Evolutionary conservation across 2,113 vertebrate genomes (phyloP).

Genomic region (Etia nguti): DNA sequence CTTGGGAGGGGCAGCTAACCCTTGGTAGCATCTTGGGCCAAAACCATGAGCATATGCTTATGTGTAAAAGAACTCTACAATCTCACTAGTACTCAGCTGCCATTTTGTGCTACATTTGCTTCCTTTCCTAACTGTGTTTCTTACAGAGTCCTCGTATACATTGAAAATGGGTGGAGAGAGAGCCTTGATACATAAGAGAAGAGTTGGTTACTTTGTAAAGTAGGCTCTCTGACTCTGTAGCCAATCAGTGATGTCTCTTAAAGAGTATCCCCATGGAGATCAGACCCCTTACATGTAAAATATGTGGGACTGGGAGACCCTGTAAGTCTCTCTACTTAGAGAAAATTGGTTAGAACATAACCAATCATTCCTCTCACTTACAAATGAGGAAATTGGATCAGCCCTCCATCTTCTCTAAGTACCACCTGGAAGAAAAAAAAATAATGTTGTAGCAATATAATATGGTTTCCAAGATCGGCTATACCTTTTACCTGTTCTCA

Average conservation of each 20-base stretch:
- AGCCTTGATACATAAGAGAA: neutral
- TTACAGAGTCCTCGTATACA: neutral
- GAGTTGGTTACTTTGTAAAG: neutral
- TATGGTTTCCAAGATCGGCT: neutral
- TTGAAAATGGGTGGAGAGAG: neutral
- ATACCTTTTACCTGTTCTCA: neutral
- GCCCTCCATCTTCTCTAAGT: constrained; percentile 29
- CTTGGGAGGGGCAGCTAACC: neutral
- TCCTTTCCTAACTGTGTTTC: neutral
- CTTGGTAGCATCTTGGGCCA: neutral
- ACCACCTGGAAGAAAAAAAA: constrained; percentile 46
- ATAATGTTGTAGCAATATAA: constrained; percentile 25
- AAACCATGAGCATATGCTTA: neutral
- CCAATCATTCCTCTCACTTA: neutral
- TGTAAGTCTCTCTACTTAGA: neutral
- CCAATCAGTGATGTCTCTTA: neutral
- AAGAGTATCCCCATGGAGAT: neutral
- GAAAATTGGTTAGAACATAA: neutral
- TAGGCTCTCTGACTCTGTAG: neutral
- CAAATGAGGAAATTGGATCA: neutral
- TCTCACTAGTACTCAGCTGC: neutral
- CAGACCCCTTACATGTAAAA: neutral
- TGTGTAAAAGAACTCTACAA: neutral
- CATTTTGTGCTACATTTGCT: neutral
- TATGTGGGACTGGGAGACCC: neutral